Base-by-base conservation (phyloP, 2,113 vertebrate genomes). In the Grammomys surdaster region DNA sequence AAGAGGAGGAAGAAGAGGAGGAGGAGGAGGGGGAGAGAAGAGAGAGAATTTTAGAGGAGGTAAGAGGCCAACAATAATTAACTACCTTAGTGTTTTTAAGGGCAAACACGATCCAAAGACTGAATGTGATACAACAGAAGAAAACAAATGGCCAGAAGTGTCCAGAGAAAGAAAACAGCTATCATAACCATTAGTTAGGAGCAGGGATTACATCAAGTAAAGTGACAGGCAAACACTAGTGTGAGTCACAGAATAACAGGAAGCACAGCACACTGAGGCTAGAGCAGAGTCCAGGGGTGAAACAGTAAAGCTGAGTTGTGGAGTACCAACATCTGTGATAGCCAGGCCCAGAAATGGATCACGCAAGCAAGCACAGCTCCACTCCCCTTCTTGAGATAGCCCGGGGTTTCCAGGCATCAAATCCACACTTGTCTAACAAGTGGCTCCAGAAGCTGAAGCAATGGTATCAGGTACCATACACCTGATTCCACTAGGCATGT, bases 21-120 rank as follows among this genome's bases (percentile, higher is more conserved):
- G n/a, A n/a, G n/a, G n/a, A n/a, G n/a, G n/a, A n/a, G n/a, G n/a
- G n/a, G n/a, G n/a, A n/a, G n/a, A n/a, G n/a, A n/a, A n/a, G n/a
- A n/a, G n/a, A n/a, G n/a, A n/a, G n/a, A 46, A 46, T 46, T 46
- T 46, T 46, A 94, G 22, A 13, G 43, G 46, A 65, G 7, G 7
- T 91, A 36, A 90, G 76, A 88, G 46, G 36, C 14, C 24, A 96
- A 92, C 16, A 94, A 77, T 73, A 96, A 96, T 78, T 89, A 94
- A 81, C 73, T 46, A 88, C n/a, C 75, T 75, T 77, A 87, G 54
- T 84, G 75, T 80, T 95, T 95, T 56, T 54, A 94, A 69, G 78
- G 56, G 22, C 48, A 91, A 91, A 78, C 46, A 65, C 69, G 87
- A 95, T 48, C 88, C 94, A 96, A 94, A 95, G 40, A 96, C n/a